These are phyloP conservation scores for Sebastes iracundus DNA, from an alignment of 2,797 vertebrate species.

Conservation along the genomic window DNA sequence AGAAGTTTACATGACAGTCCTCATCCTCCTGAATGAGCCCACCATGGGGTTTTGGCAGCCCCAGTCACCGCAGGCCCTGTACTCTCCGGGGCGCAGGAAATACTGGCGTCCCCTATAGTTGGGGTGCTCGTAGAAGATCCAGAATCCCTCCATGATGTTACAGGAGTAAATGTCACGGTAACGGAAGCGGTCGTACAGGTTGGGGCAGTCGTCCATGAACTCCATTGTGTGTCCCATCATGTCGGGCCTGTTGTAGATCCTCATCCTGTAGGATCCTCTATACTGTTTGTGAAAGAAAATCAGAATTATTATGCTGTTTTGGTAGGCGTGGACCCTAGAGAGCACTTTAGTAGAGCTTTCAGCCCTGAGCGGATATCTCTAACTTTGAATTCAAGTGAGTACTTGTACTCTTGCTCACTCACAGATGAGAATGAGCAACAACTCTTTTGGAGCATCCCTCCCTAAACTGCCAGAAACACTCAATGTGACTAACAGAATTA, in stretches of 20 bases:
- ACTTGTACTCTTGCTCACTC: constrained; percentile 5
- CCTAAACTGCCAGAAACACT: constrained; percentile 67
- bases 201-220: constrained; percentile 85
- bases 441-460: constrained; percentile 24
- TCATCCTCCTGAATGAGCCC: constrained; percentile 85
- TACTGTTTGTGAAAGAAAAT: constrained; percentile 67
- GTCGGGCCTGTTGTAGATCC: constrained; percentile 82
- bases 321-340: constrained; percentile 9
- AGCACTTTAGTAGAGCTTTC: not conserved
- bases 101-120: constrained; percentile 85
- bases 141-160: constrained; percentile 83
- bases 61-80: constrained; percentile 82
- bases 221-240: constrained; percentile 83
- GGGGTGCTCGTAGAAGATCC: constrained; percentile 86
- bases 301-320: constrained; percentile 22
- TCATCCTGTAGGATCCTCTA: constrained; percentile 83
- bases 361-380: constrained; percentile 4
- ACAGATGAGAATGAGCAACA: constrained; percentile 44
- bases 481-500: constrained; percentile 71
- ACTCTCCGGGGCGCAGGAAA: constrained; percentile 82
- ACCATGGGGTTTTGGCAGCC: constrained; percentile 81
- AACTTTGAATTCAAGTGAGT: constrained; percentile 39
- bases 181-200: constrained; percentile 78
- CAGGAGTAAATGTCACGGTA: constrained; percentile 82
- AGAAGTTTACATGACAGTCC: constrained; percentile 68